phyloP scores from a whole-genome alignment of 2,113 vertebrate species.

The Melanerpes aurifrons region DNA sequence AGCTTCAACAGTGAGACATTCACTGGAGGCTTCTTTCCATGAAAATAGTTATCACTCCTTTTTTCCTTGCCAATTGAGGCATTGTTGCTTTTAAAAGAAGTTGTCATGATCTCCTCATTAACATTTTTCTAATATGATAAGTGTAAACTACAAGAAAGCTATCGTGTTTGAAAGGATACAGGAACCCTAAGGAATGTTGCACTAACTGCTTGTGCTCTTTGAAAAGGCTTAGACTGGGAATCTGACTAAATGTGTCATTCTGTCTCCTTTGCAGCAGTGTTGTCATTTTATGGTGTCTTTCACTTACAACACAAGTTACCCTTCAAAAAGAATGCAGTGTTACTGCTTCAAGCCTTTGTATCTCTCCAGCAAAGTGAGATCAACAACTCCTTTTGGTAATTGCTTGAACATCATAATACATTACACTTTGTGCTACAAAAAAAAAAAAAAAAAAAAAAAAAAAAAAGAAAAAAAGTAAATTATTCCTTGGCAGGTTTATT shows the following conservation, averaged over 20 bases:
- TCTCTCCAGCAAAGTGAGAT: constrained; percentile 39
- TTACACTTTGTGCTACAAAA: not conserved
- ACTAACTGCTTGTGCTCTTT: constrained; percentile 28
- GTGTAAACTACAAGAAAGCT: constrained; percentile 57
- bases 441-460: not conserved
- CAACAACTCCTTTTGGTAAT: constrained; percentile 31
- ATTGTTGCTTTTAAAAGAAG: constrained; percentile 69
- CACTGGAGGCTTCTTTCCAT: constrained; percentile 64
- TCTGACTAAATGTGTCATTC: constrained; percentile 44
- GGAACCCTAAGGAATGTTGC: constrained; percentile 51
- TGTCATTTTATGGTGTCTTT: constrained; percentile 52
- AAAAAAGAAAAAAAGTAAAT: not conserved
- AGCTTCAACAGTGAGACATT: not conserved
- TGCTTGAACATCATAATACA: constrained; percentile 22
- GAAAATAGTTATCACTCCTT: constrained; percentile 68
- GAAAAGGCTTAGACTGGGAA: constrained; percentile 47
- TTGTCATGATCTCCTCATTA: constrained; percentile 73
- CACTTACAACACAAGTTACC: not conserved
- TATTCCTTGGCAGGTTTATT: constrained; percentile 35
- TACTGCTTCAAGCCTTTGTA: not conserved
- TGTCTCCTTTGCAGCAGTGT: constrained; percentile 22
- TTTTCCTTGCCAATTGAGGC: constrained; percentile 45
- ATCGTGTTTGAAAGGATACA: constrained; percentile 64
- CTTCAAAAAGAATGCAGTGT: not conserved
- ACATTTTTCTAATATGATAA: constrained; percentile 75